Base-by-base conservation (phyloP, 92 coral and sea anemone genomes). In the Metridium senile region DNA sequence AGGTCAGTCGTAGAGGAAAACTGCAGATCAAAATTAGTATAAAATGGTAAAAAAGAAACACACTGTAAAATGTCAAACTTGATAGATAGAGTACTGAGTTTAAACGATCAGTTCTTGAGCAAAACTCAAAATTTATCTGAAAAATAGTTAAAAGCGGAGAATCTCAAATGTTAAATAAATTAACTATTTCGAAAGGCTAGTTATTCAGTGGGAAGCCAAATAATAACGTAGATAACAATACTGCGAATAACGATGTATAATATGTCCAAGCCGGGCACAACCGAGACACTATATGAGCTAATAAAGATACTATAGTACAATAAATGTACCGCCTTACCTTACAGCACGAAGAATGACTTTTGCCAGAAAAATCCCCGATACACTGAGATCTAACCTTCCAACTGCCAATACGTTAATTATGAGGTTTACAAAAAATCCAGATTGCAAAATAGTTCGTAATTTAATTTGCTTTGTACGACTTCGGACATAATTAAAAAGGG, bases 401-500 rank as follows among this genome's bases (percentile, higher is more conserved):
- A 9, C 69, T 22, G n/a, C 19, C 45, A 28, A 2, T 4, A 63
- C 1, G 0, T 27, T n/a, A 29, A 28, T 63, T 13, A 63, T 63
- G 21, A 28, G 31, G 61, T 17, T 54, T 17, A 3, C 59, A 63
- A 63, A 28, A 30, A 4, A 2, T 63, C 69, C 69, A 27, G 39
- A 28, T 63, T 63, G 28, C 16, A 28, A n/a, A 31, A 27, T 6
- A 16, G 1, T 10, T n/a, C 43, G 69, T 63, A 63, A 63, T 63
- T 63, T 63, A 19, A 63, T 63, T 63, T 63, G 45, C 2, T 21
- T 63, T 63, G 69, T 63, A 63, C 31, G 69, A 20, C 1, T 31
- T 11, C 69, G 13, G 69, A 63, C 32, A 63, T 63, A 63, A 63
- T 63, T 63, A 63, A 29, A 26, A 28, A 63, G 11, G 65, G 28